Conservation (phyloP, 2,797 vertebrate species). For the Chrosomus eos region DNA sequence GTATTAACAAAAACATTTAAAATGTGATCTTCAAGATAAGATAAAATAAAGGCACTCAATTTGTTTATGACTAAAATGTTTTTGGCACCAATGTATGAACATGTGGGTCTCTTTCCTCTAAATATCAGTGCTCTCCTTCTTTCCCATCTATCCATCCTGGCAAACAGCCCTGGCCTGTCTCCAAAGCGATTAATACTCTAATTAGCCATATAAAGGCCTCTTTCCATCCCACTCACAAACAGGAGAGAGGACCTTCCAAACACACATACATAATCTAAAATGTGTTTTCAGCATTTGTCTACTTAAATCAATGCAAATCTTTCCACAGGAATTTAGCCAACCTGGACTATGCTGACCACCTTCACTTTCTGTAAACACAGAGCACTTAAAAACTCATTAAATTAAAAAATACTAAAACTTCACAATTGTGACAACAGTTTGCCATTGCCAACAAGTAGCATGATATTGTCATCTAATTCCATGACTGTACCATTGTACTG, state of each 20-base stretch:
- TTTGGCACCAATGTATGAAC: conserved; percentile 17
- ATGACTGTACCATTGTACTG: not conserved
- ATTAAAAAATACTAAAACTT: no score
- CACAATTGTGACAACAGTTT: not conserved
- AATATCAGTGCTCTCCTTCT: conserved; percentile 28
- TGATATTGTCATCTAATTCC: not conserved
- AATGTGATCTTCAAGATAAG: not conserved
- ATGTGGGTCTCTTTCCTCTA: conserved; percentile 11
- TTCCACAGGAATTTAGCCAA: conserved; percentile 5
- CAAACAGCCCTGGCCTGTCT: conserved; percentile 33
- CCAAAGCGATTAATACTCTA: conserved; percentile 54
- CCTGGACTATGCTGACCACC: not conserved
- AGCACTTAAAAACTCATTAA: not conserved
- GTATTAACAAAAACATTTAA: not conserved
- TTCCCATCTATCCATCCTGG: conserved; percentile 32
- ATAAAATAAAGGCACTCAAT: not conserved
- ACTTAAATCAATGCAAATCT: conserved; percentile 25
- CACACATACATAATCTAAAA: conserved; percentile 25
- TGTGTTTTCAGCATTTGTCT: not conserved
- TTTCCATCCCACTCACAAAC: conserved; percentile 39
- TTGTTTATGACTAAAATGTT: not conserved
- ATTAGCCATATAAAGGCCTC: conserved; percentile 41
- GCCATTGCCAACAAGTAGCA: not conserved
- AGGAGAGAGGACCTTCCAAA: conserved; percentile 9
- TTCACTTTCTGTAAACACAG: conserved; percentile 1